Conservation (phyloP, 2,888 invertebrate genomes). For the Amiota mariae region DNA sequence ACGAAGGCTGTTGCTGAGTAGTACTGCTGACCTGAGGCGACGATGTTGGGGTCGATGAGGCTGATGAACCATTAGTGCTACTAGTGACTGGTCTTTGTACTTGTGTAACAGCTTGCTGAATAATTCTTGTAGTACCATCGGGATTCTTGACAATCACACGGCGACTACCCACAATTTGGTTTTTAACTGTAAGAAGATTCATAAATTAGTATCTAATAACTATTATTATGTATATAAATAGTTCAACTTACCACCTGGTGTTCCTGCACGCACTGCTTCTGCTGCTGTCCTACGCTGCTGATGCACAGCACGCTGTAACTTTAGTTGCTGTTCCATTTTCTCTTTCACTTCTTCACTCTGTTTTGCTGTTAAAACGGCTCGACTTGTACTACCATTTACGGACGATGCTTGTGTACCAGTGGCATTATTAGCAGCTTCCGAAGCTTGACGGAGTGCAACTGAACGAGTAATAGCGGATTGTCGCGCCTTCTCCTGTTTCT, state of each 20-base stretch:
- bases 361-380: conserved; percentile 74
- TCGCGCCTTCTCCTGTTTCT: conserved; percentile 80
- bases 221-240: neutral
- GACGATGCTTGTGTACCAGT: conserved; percentile 53
- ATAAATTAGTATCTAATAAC: conserved; percentile 2
- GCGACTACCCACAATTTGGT: conserved; percentile 69
- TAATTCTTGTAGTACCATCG: conserved; percentile 80
- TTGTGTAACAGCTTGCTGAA: conserved; percentile 78
- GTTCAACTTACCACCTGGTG: conserved; percentile 56
- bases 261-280: conserved; percentile 51
- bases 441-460: conserved; percentile 81
- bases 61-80: conserved; percentile 73
- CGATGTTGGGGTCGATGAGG: conserved; percentile 78
- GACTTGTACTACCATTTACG: conserved; percentile 54
- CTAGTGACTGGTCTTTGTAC: conserved; percentile 71
- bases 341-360: conserved; percentile 82
- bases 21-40: conserved; percentile 69
- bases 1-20: conserved; percentile 12
- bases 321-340: conserved; percentile 92
- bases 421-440: conserved; percentile 76
- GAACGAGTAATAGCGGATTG: conserved; percentile 74
- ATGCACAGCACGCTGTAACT: conserved; percentile 90
- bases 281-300: conserved; percentile 84
- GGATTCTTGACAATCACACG: conserved; percentile 74
- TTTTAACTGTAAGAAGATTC: conserved; percentile 51